These are phyloP conservation scores for Oxyruncus cristatus DNA, from an alignment of 2,113 vertebrate species.

Conservation along the genomic window DNA sequence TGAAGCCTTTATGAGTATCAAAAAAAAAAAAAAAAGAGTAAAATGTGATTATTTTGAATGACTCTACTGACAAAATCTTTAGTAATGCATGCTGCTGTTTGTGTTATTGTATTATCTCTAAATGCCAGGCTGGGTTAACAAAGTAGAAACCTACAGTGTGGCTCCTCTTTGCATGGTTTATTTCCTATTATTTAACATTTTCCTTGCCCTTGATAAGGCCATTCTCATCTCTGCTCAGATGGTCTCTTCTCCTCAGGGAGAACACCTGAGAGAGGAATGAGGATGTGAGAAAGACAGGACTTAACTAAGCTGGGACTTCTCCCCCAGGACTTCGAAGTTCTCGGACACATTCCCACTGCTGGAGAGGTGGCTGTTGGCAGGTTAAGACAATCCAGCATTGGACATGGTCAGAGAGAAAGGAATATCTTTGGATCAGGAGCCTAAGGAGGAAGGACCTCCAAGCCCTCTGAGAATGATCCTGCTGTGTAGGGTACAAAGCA, in stretches of 20 bases:
- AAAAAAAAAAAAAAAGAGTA: neutral
- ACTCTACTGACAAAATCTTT: neutral
- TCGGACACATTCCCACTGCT: neutral
- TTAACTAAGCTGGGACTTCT: neutral
- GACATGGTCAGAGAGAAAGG: neutral
- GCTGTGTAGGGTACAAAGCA: rapidly evolving
- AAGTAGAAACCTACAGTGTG: neutral
- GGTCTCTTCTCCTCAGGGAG: neutral
- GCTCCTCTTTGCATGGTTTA: neutral
- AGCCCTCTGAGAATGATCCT: neutral
- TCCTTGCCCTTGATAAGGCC: neutral
- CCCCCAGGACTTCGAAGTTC: neutral
- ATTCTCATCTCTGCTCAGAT: neutral
- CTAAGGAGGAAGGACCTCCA: neutral
- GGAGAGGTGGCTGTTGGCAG: neutral
- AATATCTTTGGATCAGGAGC: neutral
- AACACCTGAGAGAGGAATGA: neutral
- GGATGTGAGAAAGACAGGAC: neutral
- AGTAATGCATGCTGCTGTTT: neutral
- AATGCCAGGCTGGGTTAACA: neutral
- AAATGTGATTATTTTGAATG: neutral
- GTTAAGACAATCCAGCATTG: too few relatives aligned
- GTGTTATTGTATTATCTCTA: neutral
- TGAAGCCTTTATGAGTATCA: neutral
- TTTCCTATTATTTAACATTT: neutral